Evolutionary conservation across 2,113 vertebrate genomes (phyloP).

Genomic region (Cryptoleucopteryx plumbea): DNA sequence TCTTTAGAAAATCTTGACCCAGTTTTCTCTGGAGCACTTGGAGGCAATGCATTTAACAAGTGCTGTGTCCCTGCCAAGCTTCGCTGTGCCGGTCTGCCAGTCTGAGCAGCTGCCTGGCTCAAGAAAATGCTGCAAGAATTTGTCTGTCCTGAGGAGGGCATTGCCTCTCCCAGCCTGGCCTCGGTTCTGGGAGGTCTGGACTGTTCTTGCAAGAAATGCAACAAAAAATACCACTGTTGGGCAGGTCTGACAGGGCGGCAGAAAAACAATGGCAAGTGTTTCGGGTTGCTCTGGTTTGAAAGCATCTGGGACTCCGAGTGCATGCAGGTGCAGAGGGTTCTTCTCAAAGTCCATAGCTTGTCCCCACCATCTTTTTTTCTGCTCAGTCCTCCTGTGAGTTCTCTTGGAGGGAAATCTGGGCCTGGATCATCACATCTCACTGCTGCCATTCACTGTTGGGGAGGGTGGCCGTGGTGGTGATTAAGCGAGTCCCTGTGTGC

Average conservation of each 20-base stretch:
- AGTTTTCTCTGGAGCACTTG: neutral
- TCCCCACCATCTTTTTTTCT: neutral
- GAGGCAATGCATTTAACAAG: neutral
- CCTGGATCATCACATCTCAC: neutral
- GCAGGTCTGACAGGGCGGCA: neutral
- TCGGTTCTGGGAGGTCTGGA: accelerated
- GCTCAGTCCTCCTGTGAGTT: accelerated
- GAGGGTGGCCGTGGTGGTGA: neutral
- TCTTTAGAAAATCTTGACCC: neutral
- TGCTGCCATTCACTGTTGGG: neutral
- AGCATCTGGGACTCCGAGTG: accelerated
- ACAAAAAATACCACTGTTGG: neutral
- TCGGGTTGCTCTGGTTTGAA: neutral
- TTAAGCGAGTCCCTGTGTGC: neutral
- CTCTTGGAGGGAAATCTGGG: neutral
- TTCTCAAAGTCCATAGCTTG: neutral
- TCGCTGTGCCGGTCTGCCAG: neutral
- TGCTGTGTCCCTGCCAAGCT: neutral
- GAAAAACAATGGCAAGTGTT: neutral
- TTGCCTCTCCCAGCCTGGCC: neutral
- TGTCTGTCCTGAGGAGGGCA: neutral
- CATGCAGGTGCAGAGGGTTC: neutral
- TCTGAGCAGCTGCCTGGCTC: neutral
- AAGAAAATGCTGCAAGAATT: neutral
- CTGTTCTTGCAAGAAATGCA: neutral